Conservation (phyloP, 2,888 invertebrate genomes). For the Amphipoea lucens region DNA sequence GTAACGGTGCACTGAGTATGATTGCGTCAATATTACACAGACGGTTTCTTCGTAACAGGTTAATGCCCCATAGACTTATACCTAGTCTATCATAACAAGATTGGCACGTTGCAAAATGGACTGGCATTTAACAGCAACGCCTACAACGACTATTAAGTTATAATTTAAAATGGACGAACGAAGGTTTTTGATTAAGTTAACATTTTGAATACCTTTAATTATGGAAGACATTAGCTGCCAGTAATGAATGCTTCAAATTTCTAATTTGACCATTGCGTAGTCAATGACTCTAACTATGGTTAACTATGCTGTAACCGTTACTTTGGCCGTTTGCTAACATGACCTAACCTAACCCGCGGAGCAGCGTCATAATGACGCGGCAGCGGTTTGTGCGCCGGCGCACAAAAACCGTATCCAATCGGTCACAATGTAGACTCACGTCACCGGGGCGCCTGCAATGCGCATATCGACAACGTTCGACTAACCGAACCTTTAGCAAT, state of each 20-base stretch:
- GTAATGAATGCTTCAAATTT: neutral
- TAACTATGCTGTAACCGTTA: slow-evolving; percentile 61
- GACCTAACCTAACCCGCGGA: slow-evolving; percentile 79
- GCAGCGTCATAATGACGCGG: slow-evolving; percentile 77
- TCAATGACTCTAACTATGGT: slow-evolving; percentile 14
- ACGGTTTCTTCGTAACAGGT: slow-evolving; percentile 70
- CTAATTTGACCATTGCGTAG: neutral
- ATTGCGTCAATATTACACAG: slow-evolving; percentile 78
- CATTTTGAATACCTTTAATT: neutral
- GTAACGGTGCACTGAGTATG: slow-evolving; percentile 78
- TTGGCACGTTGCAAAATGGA: slow-evolving; percentile 64
- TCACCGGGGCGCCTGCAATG: slow-evolving; percentile 68
- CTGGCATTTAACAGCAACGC: slow-evolving; percentile 41
- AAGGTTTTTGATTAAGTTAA: neutral
- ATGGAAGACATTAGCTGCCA: neutral
- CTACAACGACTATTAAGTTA: slow-evolving; percentile 22
- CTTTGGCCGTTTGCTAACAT: slow-evolving; percentile 63
- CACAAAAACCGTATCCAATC: slow-evolving; percentile 87
- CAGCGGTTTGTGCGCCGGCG: slow-evolving; percentile 55
- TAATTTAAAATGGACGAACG: slow-evolving; percentile 9
- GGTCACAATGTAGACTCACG: slow-evolving; percentile 77
- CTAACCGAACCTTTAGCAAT: slow-evolving; percentile 54
- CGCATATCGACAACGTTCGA: slow-evolving; percentile 65
- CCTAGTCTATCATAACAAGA: slow-evolving; percentile 72
- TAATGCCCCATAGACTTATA: slow-evolving; percentile 69